phyloP scores from a whole-genome alignment of 2,888 invertebrate species.

The Aporophyla lueneburgensis region DNA sequence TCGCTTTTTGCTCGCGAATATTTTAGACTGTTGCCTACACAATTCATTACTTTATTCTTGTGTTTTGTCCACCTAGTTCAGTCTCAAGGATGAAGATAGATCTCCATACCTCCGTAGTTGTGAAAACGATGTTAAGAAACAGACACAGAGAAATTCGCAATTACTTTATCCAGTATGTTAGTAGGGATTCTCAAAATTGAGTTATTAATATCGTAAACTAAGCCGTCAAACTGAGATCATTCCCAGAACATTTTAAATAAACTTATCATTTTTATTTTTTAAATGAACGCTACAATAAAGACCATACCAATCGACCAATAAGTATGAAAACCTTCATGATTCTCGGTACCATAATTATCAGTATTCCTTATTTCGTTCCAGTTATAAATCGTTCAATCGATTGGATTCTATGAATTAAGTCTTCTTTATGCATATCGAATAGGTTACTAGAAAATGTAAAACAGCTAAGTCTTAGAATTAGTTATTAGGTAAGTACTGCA shows the following conservation, averaged over 20 bases:
- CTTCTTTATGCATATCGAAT: conserved; percentile 7
- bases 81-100: too few species aligned
- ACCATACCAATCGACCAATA: not conserved
- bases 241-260: not conserved
- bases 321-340: not conserved
- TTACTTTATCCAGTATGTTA: not conserved
- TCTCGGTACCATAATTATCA: not conserved
- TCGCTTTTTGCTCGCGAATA: not conserved
- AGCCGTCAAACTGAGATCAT: not conserved
- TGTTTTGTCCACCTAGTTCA: too few species aligned
- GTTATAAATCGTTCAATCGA: not conserved
- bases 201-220: not conserved
- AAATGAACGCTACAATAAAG: not conserved
- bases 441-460: conserved; percentile 1
- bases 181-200: not conserved
- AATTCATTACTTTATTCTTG: too few species aligned
- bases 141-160: not conserved
- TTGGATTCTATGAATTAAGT: conserved; percentile 6
- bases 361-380: not conserved
- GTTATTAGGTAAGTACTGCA: too few species aligned
- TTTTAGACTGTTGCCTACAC: too few species aligned
- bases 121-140: not conserved
- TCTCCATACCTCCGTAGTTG: too few species aligned
- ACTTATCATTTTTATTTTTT: not conserved
- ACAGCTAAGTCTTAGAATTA: conserved; percentile 1